A percentile compares a stretch with the other conserved stretches of the same genome.
These are phyloP conservation scores for Mimumesa dahlbomi DNA, from an alignment of 2,888 invertebrate species.

Conservation along the genomic window DNA sequence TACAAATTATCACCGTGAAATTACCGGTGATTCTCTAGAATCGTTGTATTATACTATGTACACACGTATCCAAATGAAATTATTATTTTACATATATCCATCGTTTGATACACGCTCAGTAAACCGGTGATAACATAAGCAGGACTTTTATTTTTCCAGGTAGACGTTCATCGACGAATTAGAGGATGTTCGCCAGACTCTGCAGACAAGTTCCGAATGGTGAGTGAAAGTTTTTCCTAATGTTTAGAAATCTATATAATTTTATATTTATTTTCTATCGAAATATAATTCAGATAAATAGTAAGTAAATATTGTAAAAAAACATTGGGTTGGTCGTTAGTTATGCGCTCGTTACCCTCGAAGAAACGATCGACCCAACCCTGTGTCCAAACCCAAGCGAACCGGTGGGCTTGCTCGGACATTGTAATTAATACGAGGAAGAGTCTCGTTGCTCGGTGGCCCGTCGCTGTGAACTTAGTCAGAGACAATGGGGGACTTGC, in stretches of 20 bases:
- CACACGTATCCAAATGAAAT: too few relatives aligned
- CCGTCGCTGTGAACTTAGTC: slow-evolving; percentile 55
- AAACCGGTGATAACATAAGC: background rate
- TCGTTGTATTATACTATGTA: too few relatives aligned
- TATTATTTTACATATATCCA: too few relatives aligned
- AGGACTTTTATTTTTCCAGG: slow-evolving; percentile 38
- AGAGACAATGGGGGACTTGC: slow-evolving; percentile 60
- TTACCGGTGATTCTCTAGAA: too few relatives aligned
- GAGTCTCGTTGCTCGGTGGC: slow-evolving; percentile 46
- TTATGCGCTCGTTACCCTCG: background rate
- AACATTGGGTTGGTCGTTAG: too few relatives aligned
- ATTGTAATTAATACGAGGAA: slow-evolving; percentile 62
- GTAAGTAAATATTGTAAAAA: too few relatives aligned
- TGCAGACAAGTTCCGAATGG: slow-evolving; percentile 68
- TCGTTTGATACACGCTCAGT: too few relatives aligned
- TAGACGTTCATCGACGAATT: slow-evolving; percentile 41
- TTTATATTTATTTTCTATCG: too few relatives aligned
- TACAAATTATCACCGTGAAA: too few relatives aligned
- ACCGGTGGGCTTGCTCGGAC: slow-evolving; percentile 17
- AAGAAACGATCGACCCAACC: slow-evolving; percentile 2
- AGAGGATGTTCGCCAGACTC: slow-evolving; percentile 69
- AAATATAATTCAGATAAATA: too few relatives aligned
- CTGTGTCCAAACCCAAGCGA: background rate
- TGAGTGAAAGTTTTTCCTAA: slow-evolving; percentile 55
- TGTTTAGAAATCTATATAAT: too few relatives aligned